Evolutionary conservation across 2,113 vertebrate species (phyloP).

Genomic region (Gymnocephalus cernua): DNA sequence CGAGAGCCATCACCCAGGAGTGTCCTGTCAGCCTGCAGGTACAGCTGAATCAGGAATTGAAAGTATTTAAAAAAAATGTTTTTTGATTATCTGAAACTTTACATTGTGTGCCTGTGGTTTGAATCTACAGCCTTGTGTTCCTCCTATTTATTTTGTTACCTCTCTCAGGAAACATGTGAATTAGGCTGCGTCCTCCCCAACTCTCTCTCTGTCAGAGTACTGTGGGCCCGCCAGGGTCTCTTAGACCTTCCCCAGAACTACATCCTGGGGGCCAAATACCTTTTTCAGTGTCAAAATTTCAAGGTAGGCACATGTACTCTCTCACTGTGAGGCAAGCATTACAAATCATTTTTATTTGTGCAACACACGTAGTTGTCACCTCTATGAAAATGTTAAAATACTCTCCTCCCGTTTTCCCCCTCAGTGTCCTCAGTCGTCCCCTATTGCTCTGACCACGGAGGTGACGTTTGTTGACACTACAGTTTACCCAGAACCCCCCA

Average conservation of each 20-base stretch:
- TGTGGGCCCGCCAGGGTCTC: conserved; percentile 83
- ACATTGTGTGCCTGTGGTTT: neutral
- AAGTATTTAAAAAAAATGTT: neutral
- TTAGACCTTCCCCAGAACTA: conserved; percentile 79
- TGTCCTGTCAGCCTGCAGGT: conserved; percentile 72
- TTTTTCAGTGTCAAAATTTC: conserved; percentile 76
- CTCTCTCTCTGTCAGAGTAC: conserved; percentile 76
- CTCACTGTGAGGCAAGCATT: neutral
- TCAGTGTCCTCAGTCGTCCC: conserved; percentile 76
- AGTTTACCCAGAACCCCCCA: conserved; percentile 72
- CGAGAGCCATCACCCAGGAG: conserved; percentile 70
- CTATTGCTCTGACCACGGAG: conserved; percentile 72
- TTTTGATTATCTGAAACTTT: neutral
- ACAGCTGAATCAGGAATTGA: neutral
- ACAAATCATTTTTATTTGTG: neutral
- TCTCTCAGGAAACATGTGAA: conserved; percentile 73
- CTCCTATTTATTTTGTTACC: neutral
- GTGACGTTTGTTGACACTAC: conserved; percentile 81
- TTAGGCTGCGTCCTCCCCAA: conserved; percentile 79
- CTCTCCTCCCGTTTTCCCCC: neutral
- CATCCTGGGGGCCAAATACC: conserved; percentile 82
- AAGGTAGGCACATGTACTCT: conserved; percentile 63
- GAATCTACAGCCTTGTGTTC: neutral
- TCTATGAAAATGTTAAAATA: neutral
- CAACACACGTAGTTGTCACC: neutral